A percentile compares a stretch with the other conserved stretches of the same genome.
Evolutionary conservation across 1,140 invertebrate species (phyloP).

Genomic region (Drosophila sp.): DNA sequence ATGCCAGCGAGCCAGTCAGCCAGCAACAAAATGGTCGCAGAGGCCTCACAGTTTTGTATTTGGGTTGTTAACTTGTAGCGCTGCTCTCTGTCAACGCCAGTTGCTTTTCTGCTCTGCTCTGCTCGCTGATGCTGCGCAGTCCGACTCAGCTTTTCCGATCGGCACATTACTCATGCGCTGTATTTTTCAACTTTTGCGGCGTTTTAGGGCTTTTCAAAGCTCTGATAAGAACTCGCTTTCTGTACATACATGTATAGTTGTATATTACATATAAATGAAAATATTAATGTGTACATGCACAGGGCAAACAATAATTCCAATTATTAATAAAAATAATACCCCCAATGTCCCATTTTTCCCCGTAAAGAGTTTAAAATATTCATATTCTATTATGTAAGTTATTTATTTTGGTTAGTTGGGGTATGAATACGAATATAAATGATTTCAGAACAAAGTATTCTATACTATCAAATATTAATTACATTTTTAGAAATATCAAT

Average conservation of each 20-base stretch:
- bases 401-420: too few relatives aligned
- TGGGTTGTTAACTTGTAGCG: slow-evolving; percentile 69
- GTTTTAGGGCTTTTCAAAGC: slow-evolving; percentile 36
- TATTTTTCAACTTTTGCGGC: slow-evolving; percentile 24
- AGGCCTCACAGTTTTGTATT: slow-evolving; percentile 61
- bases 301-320: neutral
- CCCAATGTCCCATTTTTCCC: too few relatives aligned
- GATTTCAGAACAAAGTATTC: too few relatives aligned
- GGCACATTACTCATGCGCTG: slow-evolving; percentile 44
- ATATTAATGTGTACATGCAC: neutral
- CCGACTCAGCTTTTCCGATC: slow-evolving; percentile 30
- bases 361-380: too few relatives aligned
- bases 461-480: too few relatives aligned
- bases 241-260: slow-evolving; percentile 12
- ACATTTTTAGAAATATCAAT: too few relatives aligned
- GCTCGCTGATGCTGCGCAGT: slow-evolving; percentile 43
- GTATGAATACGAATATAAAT: too few relatives aligned
- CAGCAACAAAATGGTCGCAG: slow-evolving; percentile 73
- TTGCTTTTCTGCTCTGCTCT: slow-evolving; percentile 39
- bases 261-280: neutral
- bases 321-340: neutral
- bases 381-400: too few relatives aligned
- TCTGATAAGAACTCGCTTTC: slow-evolving; percentile 33
- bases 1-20: slow-evolving; percentile 54
- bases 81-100: slow-evolving; percentile 40